Conservation (phyloP, 2,113 vertebrate genomes). For the Tautogolabrus adspersus region DNA sequence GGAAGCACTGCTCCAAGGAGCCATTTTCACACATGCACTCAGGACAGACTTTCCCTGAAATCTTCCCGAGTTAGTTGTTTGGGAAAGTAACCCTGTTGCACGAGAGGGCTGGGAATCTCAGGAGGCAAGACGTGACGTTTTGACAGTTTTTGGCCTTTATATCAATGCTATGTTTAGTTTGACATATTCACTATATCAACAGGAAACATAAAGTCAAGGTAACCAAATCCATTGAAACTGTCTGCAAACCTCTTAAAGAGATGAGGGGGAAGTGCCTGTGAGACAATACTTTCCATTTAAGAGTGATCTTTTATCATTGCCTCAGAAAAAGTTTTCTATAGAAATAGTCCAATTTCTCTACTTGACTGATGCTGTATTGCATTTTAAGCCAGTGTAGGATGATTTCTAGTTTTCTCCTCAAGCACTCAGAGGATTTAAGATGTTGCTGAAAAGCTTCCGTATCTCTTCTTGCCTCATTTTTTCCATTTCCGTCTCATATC, state of each 20-base stretch:
- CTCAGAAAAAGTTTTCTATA: not conserved
- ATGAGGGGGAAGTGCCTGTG: not conserved
- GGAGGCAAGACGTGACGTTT: too few species aligned
- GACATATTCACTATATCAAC: too few species aligned
- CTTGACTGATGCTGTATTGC: not conserved
- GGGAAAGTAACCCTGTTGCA: too few species aligned
- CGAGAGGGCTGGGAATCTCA: too few species aligned
- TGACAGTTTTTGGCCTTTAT: too few species aligned
- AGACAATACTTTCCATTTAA: not conserved
- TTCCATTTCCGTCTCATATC: slow-evolving; percentile 10
- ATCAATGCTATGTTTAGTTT: too few species aligned
- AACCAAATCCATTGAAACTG: not conserved
- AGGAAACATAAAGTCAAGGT: not conserved
- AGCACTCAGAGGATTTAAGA: slow-evolving; percentile 2
- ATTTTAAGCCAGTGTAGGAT: not conserved
- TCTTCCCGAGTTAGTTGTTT: too few species aligned
- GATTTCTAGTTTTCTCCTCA: slow-evolving; percentile 12
- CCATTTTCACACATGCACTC: too few species aligned
- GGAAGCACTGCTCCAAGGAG: too few species aligned
- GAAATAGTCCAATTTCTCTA: not conserved
- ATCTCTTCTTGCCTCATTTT: slow-evolving; percentile 3
- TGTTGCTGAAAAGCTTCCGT: not conserved
- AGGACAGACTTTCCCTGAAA: too few species aligned
- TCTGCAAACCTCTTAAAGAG: not conserved
- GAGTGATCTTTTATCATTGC: not conserved